A percentile compares a stretch with the other conserved stretches of the same genome.
Evolutionary conservation across 2,888 invertebrate species (phyloP).

Genomic region (Sipha maydis): DNA sequence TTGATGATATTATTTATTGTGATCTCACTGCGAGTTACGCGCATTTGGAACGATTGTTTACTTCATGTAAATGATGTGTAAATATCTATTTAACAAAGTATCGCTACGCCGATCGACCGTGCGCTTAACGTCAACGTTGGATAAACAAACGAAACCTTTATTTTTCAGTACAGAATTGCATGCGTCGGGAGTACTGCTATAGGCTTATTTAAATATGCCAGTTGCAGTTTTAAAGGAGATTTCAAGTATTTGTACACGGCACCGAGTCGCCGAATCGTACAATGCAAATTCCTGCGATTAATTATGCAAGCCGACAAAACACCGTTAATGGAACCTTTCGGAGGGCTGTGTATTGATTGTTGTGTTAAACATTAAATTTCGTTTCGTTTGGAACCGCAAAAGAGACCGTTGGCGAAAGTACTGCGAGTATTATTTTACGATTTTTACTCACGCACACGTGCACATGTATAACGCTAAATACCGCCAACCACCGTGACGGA

Average conservation of each 20-base stretch:
- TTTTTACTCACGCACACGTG: neutral
- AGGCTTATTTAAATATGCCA: constrained; percentile 36
- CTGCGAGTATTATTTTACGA: neutral
- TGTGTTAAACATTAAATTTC: neutral
- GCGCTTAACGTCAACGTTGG: neutral
- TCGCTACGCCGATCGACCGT: neutral
- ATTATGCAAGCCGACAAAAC: constrained; percentile 23
- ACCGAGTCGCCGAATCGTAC: neutral
- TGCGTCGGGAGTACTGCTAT: too few relatives aligned
- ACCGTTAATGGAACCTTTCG: constrained; percentile 23
- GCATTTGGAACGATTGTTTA: too few relatives aligned
- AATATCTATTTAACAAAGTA: too few relatives aligned
- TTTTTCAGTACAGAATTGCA: neutral
- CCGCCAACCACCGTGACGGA: neutral
- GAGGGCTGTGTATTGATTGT: neutral
- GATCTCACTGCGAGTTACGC: too few relatives aligned
- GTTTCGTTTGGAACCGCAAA: neutral
- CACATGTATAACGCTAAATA: neutral
- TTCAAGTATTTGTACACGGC: constrained; percentile 14
- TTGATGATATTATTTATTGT: too few relatives aligned
- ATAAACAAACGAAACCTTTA: constrained; percentile 23
- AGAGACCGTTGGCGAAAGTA: neutral
- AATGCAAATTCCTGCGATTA: constrained; percentile 35
- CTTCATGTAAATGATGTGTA: too few relatives aligned
- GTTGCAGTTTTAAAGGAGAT: neutral